phyloP scores from a whole-genome alignment of 2,888 invertebrate genomes.

The Xylota segnis region DNA sequence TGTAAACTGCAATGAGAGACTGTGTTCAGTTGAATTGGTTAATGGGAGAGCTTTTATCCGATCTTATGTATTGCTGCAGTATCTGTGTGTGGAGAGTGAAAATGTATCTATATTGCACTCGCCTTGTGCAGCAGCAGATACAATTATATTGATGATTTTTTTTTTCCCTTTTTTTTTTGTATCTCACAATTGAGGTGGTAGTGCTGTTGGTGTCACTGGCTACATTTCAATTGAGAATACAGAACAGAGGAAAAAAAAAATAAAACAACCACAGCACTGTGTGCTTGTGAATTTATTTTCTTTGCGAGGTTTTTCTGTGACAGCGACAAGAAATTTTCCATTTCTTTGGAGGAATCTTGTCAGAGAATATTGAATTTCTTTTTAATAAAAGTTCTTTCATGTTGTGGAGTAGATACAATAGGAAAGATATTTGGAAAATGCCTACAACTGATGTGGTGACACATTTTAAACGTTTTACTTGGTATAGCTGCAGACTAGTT shows the following conservation, averaged over 20 bases:
- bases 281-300: not conserved
- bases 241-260: not conserved
- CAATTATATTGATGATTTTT: not conserved
- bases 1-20: constrained; percentile 28
- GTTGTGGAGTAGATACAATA: no score
- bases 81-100: constrained; percentile 1
- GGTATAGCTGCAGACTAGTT: no score
- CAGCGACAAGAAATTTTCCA: no score
- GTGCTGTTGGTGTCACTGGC: constrained; percentile 32
- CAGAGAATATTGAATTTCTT: no score
- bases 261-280: constrained; percentile 26
- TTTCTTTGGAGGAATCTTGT: no score
- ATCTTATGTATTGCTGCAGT: constrained; percentile 47
- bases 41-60: constrained; percentile 35
- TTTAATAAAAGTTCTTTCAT: no score
- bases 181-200: constrained; percentile 5
- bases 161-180: not conserved
- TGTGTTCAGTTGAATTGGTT: constrained; percentile 10
- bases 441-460: no score
- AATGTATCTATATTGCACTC: constrained; percentile 23
- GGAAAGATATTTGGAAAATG: no score
- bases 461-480: no score
- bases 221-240: constrained; percentile 27
- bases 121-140: constrained; percentile 14
- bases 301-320: not conserved